phyloP scores from a whole-genome alignment of 2,113 vertebrate species.

The Cacatua alba region DNA sequence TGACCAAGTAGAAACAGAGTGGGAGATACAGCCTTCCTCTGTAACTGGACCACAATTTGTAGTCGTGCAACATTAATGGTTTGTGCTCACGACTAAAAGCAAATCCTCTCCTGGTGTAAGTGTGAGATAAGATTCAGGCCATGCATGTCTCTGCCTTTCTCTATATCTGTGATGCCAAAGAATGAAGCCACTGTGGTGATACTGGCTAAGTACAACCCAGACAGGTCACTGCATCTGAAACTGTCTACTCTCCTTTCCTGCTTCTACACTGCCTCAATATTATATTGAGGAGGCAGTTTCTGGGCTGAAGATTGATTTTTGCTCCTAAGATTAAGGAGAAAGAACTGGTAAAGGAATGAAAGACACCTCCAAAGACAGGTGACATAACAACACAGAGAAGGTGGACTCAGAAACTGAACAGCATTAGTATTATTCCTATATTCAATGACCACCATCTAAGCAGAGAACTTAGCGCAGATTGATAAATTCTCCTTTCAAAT shows the following conservation, averaged over 20 bases:
- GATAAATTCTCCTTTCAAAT: background rate
- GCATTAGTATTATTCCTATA: background rate
- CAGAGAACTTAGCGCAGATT: background rate
- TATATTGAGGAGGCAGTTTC: background rate
- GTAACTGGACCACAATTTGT: background rate
- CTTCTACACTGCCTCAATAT: background rate
- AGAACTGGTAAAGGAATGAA: background rate
- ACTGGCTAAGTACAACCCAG: background rate
- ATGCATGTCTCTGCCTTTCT: background rate
- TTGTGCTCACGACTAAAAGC: background rate
- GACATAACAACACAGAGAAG: background rate
- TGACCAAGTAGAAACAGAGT: background rate
- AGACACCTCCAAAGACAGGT: background rate
- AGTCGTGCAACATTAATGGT: rapidly evolving
- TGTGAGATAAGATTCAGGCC: background rate
- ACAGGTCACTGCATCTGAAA: background rate
- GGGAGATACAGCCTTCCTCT: background rate
- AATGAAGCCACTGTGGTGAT: background rate
- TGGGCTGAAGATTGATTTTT: background rate
- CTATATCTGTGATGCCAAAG: background rate
- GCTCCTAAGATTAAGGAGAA: background rate
- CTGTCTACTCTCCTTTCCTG: background rate
- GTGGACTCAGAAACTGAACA: background rate
- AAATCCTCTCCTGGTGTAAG: background rate
- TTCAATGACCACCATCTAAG: background rate